Base-by-base conservation (phyloP, 2,797 vertebrate species). In the Balearica regulorum region DNA sequence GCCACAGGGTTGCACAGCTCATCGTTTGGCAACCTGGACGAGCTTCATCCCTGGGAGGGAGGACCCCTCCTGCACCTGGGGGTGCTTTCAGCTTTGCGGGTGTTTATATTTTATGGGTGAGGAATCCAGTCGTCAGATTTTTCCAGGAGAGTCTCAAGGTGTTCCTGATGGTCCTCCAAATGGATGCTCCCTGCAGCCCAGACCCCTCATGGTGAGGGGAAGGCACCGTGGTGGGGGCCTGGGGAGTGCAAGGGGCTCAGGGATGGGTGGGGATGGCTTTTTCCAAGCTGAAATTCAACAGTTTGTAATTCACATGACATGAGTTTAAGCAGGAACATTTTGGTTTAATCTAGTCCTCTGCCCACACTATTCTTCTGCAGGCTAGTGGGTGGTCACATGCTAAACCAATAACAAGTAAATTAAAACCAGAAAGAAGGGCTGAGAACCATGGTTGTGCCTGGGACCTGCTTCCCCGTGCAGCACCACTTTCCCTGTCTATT, bases 161-260 rank as follows among this genome's bases (percentile, higher is more conserved):
- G 20, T 51, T 87, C 31, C 43, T 75, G 31, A 28, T 37, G 53
- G 15, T 39, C 29, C 21, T 88, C 49, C 33, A 41, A 35, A 57
- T 0, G 1, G 39, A 28, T 46, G 39, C 18, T 75, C 2, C 1
- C 31, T 61, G 78, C 31, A 60, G 33, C 51, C 61, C 3, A 5
- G 29, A 58, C 12, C 17, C 5, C 18, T 80, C 13, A 3, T 1
- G 9, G 14, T 0, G 3, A 57, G 31, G 11, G 26, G 51, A 7
- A 65, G 14, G 19, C 55, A 7, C 12, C 0, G 0, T 22, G 55
- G 11, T 25, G n/a, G 39, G 31, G 48, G 28, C 4, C 10, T 0
- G 1, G 28, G 69, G 70, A 78, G 20, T 0, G 0, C 10, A 19
- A 78, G n/a, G 19, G 71, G 44, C 73, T 83, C 26, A 6, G 39